phyloP scores from a whole-genome alignment of 2,113 vertebrate genomes.

The Malurus alboscapulatus region DNA sequence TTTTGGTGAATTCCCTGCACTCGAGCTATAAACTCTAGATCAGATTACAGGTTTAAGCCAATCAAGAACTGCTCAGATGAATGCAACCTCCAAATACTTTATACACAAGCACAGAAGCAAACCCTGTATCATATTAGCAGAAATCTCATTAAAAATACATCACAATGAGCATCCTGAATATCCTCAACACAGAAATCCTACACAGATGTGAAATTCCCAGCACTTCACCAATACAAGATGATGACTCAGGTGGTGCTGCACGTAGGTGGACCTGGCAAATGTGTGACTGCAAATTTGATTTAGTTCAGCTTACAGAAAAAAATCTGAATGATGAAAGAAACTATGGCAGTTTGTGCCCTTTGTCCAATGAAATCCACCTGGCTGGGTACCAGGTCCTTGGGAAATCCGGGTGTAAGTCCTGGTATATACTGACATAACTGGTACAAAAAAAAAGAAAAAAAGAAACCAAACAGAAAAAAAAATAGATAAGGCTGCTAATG shows the following conservation, averaged over 20 bases:
- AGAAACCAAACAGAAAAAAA: background rate
- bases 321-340: background rate
- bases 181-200: background rate
- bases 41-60: background rate
- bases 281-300: background rate
- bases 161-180: background rate
- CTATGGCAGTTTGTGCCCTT: background rate
- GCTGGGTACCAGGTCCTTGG: background rate
- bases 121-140: background rate
- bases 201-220: background rate
- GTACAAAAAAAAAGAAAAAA: background rate
- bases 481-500: background rate
- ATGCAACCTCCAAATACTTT: background rate
- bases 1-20: background rate
- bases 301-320: background rate
- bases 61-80: background rate
- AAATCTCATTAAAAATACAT: background rate
- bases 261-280: rapidly evolving
- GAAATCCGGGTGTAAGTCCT: background rate
- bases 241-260: background rate
- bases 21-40: background rate
- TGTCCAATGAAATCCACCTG: background rate
- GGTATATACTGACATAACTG: background rate
- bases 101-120: background rate
- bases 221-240: background rate